Base-by-base conservation (phyloP, 2,888 invertebrate genomes). In the Chymomyza fuscimana region DNA sequence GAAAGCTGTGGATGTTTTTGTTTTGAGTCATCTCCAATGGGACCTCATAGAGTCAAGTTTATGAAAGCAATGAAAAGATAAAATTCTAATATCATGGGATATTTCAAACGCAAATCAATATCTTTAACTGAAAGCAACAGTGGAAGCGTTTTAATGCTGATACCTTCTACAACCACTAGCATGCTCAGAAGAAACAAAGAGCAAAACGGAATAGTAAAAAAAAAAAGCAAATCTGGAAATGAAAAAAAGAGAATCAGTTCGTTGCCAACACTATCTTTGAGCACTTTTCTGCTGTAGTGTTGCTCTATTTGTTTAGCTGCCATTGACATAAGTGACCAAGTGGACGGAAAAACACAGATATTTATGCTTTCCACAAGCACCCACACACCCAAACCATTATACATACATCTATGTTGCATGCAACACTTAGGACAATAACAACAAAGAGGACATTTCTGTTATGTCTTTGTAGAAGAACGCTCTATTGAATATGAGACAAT, bases 281-380 rank as follows among this genome's bases (percentile, higher is more conserved):
- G 16, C 25, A 58, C 4, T 29, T 54, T 58, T 29, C 25, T 56
- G 19, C 19, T 56, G 25, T 56, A 6, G 22, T 25, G 10, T 58
- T 29, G 16, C 25, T 25, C 58, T 58, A 15, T 58, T 74, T 70
- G 60, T 65, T 77, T 68, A 77, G 69, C 74, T 74, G 74, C 70
- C 78, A 67, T 68, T 59, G 62, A 19, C 58, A 22, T 58, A 58
- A 54, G 52, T 54, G 52, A 54, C 52, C 52, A 54, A 19, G 16
- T 16, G 52, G 16, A 19, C 52, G 40, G 40, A 46, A 46, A 46
- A 46, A 46, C 40, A 46, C 52, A 19, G 15, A 54, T n/a, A 54
- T 54, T 19, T 54, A 19, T 54, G 16, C 16, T n/a, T 51, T 2
- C 51, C 51, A n/a, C 51, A 51, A 5, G n/a, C 16, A 16, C 0